These are phyloP conservation scores for Scaptomyza hsui DNA, from an alignment of 1,140 invertebrate genomes.

Conservation along the genomic window DNA sequence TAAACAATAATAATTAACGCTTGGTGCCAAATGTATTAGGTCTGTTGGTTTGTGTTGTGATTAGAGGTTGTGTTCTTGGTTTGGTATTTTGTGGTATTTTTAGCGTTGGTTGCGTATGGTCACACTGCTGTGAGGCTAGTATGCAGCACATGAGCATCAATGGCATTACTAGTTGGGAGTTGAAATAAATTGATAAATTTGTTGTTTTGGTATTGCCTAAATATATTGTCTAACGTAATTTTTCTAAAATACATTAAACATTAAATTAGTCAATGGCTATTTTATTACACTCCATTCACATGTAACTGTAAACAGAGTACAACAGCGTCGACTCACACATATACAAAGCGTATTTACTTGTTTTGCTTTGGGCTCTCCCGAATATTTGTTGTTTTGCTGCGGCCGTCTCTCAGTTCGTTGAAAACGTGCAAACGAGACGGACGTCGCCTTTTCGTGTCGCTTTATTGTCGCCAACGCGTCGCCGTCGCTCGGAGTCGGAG, in stretches of 20 bases:
- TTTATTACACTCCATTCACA: not conserved
- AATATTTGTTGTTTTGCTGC: constrained; percentile 28
- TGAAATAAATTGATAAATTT: not conserved
- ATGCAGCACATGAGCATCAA: not conserved
- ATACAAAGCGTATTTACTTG: not conserved
- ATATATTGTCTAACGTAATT: too few relatives aligned
- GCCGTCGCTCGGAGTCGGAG: constrained; percentile 49
- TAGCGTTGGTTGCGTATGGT: not conserved
- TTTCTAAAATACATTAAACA: too few relatives aligned
- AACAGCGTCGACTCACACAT: not conserved
- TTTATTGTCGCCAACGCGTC: constrained; percentile 39
- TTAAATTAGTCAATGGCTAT: not conserved
- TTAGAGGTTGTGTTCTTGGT: constrained; percentile 2
- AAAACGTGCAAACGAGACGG: constrained; percentile 41
- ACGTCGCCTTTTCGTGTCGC: constrained; percentile 34
- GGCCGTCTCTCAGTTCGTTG: constrained; percentile 36
- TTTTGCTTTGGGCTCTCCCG: constrained; percentile 18
- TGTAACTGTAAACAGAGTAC: constrained; percentile 16
- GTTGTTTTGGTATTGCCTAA: too few relatives aligned
- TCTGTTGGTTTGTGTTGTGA: not conserved
- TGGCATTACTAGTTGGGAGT: not conserved
- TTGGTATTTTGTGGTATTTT: constrained; percentile 30
- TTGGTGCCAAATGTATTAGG: not conserved
- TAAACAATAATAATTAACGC: constrained; percentile 39
- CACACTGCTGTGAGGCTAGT: constrained; percentile 5